Conservation (phyloP, 2,888 invertebrate genomes). For the Hartigia nigra region DNA sequence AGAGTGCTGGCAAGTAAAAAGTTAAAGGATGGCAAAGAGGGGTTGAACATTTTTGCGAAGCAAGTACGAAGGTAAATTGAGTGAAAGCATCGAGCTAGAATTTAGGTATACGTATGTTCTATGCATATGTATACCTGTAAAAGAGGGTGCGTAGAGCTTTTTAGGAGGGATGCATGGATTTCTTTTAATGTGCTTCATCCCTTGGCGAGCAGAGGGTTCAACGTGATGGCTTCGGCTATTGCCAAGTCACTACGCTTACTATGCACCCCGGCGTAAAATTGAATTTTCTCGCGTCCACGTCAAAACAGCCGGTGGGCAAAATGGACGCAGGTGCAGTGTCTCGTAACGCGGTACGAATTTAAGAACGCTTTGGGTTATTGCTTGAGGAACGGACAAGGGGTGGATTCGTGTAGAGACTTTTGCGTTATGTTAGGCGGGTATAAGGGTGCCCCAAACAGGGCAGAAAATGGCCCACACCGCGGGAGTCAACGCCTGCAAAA, state of each 20-base stretch:
- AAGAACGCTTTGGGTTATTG: constrained; percentile 43
- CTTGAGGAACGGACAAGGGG: not conserved
- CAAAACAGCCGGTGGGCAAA: constrained; percentile 28
- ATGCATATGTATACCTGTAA: not conserved
- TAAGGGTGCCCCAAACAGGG: constrained; percentile 2
- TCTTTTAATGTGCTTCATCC: not conserved
- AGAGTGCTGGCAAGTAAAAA: not conserved
- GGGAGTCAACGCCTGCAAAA: constrained; percentile 32
- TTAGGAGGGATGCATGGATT: not conserved
- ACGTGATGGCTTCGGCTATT: not conserved
- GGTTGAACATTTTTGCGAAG: not conserved
- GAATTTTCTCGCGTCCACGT: constrained; percentile 15
- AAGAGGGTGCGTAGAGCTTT: not conserved
- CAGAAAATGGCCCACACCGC: constrained; percentile 23
- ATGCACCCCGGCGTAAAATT: constrained; percentile 8
- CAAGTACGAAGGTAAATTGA: not conserved
- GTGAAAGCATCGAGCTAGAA: not conserved
- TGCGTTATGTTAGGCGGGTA: not conserved
- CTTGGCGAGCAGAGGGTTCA: not conserved
- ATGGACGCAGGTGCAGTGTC: constrained; percentile 40
- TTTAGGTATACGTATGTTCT: not conserved
- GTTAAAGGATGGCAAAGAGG: not conserved
- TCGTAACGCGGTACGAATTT: constrained; percentile 38
- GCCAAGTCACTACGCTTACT: not conserved
- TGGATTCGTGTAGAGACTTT: not conserved